Evolutionary conservation across 1,140 invertebrate species (phyloP), one percentile per base, ranked within the genome.

Genomic region (Trigoniulus corallinus): DNA sequence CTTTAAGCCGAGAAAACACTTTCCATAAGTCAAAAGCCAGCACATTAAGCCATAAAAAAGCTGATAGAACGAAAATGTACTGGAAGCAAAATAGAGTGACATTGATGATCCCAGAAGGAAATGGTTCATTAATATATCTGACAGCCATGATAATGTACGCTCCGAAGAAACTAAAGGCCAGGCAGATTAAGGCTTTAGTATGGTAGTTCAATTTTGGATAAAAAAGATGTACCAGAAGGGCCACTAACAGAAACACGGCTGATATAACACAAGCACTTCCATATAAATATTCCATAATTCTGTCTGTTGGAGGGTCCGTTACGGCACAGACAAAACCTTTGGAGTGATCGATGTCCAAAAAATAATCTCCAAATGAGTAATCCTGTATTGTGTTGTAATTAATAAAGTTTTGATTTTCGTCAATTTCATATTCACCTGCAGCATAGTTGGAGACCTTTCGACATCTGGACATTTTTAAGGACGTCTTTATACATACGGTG

Each of bases 31-130:
- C 62, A 40, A 57, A 64, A 24, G 63, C 57, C 51, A 64, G 56
- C n/a, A 62, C 59, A 34, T 64, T 72, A 48, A 73, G 56, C 72
- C 72, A 74, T 18, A 66, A 64, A 56, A 71, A 74, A 4, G 64
- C 63, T 12, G 68, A 56, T 23, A 74, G 58, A 56, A 72, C 29
- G 29, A 15, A 34, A 34, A 34, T 15, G 15, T 34, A 34, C 29
- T 34, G 29, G 7, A 34, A 34, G 7, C 29, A 7, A 34, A 34
- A 34, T 15, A 34, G 29, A 34, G 15, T 7, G 7, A 34, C 7
- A 34, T 15, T 7, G 7, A 7, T 15, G 15, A 34, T 15, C 7
- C 15, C 29, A 7, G 29, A 34, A 34, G 7, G 29, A 34, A 7
- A 34, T 15, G 7, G 7, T 7, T 7, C 15, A 15, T 7, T 34